Evolutionary conservation across 2,888 invertebrate species (phyloP), one percentile per base, ranked within the genome.

Genomic region (Drosophila antonietae): DNA sequence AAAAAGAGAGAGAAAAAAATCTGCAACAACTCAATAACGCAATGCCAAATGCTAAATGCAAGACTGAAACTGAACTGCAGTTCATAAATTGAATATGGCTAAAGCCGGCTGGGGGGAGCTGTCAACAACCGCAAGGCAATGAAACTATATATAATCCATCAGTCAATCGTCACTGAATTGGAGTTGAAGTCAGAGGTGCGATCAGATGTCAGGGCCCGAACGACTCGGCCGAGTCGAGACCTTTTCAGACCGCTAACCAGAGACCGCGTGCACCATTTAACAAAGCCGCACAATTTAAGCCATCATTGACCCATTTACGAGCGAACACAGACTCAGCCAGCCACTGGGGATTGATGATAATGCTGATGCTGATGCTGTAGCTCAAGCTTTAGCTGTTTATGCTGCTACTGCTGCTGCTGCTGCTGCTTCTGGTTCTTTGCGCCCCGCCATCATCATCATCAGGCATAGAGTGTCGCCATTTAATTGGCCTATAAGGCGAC

Each of bases 301-400:
- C 86, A 89, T 88, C 88, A 89, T 89, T 86, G 86, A 86, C 86
- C 86, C 83, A 86, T 86, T 86, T 86, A 56, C 66, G 44, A 53
- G 53, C 69, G 23, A 28, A n/a, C 20, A 67, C 20, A 67, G 69
- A n/a, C n/a, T 68, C 20, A 67, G 67, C 14, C 69, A 68, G 53
- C 71, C 88, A 68, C 82, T 79, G 75, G 84, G 88, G 84, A 83
- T 64, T 79, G 57, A 51, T 62, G 46, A 46, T 66, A 52, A n/a
- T 31, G 47, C 33, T 33, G 49, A 14, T 57, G 39, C 37, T 10
- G 56, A 8, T 53, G 39, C 47, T 18, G 39, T 53, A 41, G 8
- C 44, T 44, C 35, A 58, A 43, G 28, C 52, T 61, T 33, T 31
- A 31, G 12, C 53, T 52, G 9, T 20, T 1, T 20, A 2, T 6